phyloP scores from a whole-genome alignment of 2,888 invertebrate species.

The Cybosia mesomella region DNA sequence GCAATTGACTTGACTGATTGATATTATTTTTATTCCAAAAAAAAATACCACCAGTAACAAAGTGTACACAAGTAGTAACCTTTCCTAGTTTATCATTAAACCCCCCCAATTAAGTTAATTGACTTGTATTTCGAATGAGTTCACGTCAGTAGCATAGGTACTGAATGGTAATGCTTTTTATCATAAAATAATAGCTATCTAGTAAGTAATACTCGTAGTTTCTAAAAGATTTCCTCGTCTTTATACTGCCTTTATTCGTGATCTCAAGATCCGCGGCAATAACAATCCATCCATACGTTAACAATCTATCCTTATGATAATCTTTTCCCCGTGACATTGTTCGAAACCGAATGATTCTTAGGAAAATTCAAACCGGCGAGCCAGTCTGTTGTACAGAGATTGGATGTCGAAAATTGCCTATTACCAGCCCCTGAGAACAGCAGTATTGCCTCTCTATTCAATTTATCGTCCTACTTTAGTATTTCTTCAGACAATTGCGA shows the following conservation, averaged over 20 bases:
- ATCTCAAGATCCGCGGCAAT: neutral
- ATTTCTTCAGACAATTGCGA: constrained; percentile 68
- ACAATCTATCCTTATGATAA: constrained; percentile 33
- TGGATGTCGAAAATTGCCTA: constrained; percentile 84
- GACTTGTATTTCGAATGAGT: no score
- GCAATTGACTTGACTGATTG: no score
- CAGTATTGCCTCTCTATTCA: constrained; percentile 82
- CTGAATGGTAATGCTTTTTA: no score
- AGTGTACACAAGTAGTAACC: no score
- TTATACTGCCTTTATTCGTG: neutral
- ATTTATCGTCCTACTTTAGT: constrained; percentile 80
- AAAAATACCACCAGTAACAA: no score
- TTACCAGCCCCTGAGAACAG: constrained; percentile 75
- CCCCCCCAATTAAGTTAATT: no score
- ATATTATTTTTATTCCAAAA: no score
- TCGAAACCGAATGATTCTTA: constrained; percentile 52
- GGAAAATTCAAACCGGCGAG: constrained; percentile 77
- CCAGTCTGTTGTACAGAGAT: constrained; percentile 71
- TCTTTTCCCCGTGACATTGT: constrained; percentile 41
- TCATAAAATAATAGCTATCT: neutral
- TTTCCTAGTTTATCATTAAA: no score
- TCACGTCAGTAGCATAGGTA: no score
- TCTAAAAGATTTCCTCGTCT: neutral
- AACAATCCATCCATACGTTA: constrained; percentile 21
- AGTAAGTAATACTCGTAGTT: neutral